Conservation (phyloP, 1,140 invertebrate genomes). For the Melanaphis sacchari region DNA sequence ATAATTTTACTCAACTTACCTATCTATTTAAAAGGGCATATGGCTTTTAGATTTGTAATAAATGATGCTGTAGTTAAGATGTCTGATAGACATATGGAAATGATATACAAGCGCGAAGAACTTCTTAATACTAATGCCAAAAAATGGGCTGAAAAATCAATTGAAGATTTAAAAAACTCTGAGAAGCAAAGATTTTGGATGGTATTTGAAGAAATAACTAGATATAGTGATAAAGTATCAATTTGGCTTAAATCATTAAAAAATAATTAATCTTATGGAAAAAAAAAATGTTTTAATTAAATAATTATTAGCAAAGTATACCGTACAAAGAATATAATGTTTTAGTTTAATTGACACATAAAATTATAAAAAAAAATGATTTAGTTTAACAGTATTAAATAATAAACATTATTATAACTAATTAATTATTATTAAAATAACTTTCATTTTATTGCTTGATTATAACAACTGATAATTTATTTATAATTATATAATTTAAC, state of each 20-base stretch:
- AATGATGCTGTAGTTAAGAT: not conserved
- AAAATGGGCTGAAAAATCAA: not conserved
- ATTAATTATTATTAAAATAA: too few relatives aligned
- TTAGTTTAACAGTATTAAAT: too few relatives aligned
- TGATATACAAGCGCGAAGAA: not conserved
- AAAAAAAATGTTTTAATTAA: not conserved
- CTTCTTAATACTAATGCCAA: not conserved
- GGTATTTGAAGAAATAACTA: slow-evolving; percentile 2
- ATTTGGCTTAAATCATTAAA: not conserved
- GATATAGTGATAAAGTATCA: not conserved
- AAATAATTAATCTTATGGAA: not conserved
- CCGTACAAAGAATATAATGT: too few relatives aligned
- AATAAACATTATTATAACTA: too few relatives aligned
- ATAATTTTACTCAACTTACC: not conserved
- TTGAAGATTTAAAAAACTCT: not conserved
- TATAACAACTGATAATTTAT: too few relatives aligned
- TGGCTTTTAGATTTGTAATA: not conserved
- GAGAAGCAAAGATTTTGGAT: not conserved
- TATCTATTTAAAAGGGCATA: not conserved
- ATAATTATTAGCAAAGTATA: not conserved
- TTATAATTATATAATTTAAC: too few relatives aligned
- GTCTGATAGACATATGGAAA: not conserved
- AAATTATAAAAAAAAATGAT: too few relatives aligned
- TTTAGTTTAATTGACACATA: not conserved
- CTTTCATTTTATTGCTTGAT: too few relatives aligned